phyloP scores from a whole-genome alignment of 2,797 vertebrate species.

The Pseudochirops cupreus region DNA sequence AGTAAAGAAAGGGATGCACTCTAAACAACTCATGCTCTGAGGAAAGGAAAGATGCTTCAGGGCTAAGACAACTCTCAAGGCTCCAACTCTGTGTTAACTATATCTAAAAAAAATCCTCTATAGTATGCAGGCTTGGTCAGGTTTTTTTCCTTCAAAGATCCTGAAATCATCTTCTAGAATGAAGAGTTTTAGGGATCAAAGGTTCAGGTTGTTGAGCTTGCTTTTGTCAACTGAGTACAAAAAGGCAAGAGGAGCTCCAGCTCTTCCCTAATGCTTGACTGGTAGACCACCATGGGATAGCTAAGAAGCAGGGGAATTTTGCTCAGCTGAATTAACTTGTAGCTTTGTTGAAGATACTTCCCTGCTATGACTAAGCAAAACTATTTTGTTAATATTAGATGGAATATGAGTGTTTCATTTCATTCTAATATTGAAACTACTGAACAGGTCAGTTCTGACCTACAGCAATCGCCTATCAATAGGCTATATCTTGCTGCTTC shows the following conservation, averaged over 20 bases:
- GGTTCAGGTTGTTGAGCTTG: not conserved
- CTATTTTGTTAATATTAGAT: too few species aligned
- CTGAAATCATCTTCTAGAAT: not conserved
- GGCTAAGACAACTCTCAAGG: not conserved
- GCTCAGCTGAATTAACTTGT: not conserved
- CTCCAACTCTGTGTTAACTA: not conserved
- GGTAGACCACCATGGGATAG: not conserved
- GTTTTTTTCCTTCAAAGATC: not conserved
- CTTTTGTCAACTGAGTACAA: not conserved
- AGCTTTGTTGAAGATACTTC: not conserved
- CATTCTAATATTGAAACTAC: too few species aligned
- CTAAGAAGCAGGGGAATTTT: not conserved
- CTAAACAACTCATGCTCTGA: not conserved
- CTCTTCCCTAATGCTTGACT: not conserved
- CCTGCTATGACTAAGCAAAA: not conserved
- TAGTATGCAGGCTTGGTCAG: not conserved
- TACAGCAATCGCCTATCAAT: too few species aligned
- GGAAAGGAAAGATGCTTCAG: not conserved
- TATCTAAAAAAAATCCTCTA: not conserved
- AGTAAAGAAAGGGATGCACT: not conserved
- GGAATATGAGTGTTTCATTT: too few species aligned
- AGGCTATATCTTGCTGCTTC: too few species aligned
- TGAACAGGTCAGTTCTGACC: too few species aligned
- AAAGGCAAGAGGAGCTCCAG: not conserved
- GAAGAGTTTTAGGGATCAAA: too few species aligned